A percentile compares a stretch with the other conserved stretches of the same genome.
Evolutionary conservation across 2,797 vertebrate genomes (phyloP).

Genomic region (Triplophysa yarkandensis): DNA sequence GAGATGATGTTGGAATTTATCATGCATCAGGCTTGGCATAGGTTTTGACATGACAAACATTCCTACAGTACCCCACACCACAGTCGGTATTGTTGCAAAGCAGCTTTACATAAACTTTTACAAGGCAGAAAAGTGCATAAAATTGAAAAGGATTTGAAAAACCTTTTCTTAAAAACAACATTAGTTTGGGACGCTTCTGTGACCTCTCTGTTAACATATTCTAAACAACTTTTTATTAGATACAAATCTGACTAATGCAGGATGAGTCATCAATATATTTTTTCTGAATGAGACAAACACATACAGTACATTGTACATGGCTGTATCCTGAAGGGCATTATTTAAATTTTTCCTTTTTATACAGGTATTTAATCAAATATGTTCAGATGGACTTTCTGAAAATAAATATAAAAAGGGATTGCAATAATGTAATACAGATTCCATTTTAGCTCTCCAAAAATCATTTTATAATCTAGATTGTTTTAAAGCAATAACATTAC

Average conservation of each 20-base stretch:
- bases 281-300: not conserved
- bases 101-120: not conserved
- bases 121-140: not conserved
- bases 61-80: not conserved
- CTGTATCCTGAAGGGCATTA: not conserved
- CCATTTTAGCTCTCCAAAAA: no score
- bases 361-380: constrained; percentile 21
- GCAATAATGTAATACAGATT: no score
- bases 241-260: not conserved
- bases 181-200: no score
- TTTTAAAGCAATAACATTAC: no score
- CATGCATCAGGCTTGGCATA: constrained; percentile 16
- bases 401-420: no score
- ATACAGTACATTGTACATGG: not conserved
- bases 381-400: constrained; percentile 67
- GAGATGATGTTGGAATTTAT: constrained; percentile 28
- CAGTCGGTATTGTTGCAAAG: not conserved
- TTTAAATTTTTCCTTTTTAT: not conserved
- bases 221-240: no score
- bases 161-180: no score
- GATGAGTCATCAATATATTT: not conserved
- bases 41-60: not conserved
- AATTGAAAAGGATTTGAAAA: no score
- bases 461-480: no score
- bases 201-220: no score